These are phyloP conservation scores for Fabriciana adippe DNA, from an alignment of 2,888 invertebrate species.

Conservation along the genomic window DNA sequence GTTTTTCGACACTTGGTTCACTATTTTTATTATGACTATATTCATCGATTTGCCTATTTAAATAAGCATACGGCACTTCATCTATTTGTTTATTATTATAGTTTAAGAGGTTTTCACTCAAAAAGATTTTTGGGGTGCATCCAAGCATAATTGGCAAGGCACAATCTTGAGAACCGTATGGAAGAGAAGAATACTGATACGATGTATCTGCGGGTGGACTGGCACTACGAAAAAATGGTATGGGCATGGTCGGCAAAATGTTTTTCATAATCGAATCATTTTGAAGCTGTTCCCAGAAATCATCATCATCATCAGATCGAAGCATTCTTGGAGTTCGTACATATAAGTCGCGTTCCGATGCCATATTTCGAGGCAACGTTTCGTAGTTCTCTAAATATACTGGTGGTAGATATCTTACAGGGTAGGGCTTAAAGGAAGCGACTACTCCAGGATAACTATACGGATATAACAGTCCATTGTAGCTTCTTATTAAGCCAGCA, in stretches of 20 bases:
- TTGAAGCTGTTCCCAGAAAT: slow-evolving; percentile 54
- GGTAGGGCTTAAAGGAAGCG: slow-evolving; percentile 18
- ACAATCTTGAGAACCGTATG: slow-evolving; percentile 41
- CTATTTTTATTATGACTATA: too few relatives aligned
- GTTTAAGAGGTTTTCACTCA: slow-evolving; percentile 37
- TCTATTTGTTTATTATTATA: background rate
- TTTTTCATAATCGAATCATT: slow-evolving; percentile 66
- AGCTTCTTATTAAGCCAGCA: background rate
- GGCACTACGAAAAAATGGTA: slow-evolving; percentile 52
- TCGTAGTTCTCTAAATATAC: slow-evolving; percentile 28
- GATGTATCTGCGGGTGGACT: slow-evolving; percentile 8
- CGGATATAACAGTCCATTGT: slow-evolving; percentile 17
- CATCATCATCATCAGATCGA: slow-evolving; percentile 49
- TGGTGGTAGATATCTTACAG: slow-evolving; percentile 30
- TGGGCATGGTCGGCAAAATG: slow-evolving; percentile 67
- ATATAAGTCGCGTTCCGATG: slow-evolving; percentile 16
- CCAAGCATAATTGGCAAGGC: slow-evolving; percentile 54
- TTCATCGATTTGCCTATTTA: background rate
- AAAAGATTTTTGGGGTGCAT: slow-evolving; percentile 55
- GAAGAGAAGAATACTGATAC: slow-evolving; percentile 9
- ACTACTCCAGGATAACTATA: slow-evolving; percentile 16
- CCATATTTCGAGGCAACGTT: slow-evolving; percentile 3
- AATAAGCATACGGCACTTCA: background rate
- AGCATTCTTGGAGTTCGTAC: slow-evolving; percentile 29
- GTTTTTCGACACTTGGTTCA: too few relatives aligned